Evolutionary conservation across 2,113 vertebrate species (phyloP).

Genomic region (Jaculus jaculus): DNA sequence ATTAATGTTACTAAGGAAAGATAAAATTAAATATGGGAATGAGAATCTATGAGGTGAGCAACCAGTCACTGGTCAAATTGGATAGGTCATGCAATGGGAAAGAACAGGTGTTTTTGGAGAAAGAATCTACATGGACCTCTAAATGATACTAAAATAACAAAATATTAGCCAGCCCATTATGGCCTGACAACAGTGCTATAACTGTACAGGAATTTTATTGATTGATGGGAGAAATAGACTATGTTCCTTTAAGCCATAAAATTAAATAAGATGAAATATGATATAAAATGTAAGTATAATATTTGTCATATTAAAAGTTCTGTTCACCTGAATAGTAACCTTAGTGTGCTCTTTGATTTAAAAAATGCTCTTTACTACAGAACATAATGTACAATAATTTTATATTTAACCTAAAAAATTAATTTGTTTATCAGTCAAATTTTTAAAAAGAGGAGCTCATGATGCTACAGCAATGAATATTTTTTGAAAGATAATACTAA

Average conservation of each 20-base stretch:
- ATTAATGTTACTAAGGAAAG: neutral
- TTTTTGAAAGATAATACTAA: neutral
- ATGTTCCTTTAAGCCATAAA: neutral
- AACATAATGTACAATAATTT: neutral
- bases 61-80: neutral
- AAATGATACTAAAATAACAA: neutral
- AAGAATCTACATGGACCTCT: neutral
- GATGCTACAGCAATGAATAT: neutral
- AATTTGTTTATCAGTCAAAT: neutral
- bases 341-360: neutral
- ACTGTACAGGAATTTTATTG: neutral
- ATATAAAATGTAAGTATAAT: neutral
- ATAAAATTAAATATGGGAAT: neutral
- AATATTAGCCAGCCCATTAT: neutral
- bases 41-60: conserved; percentile 3
- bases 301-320: neutral
- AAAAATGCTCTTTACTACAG: neutral
- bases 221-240: neutral
- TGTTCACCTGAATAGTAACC: neutral
- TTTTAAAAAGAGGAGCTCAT: neutral
- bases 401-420: neutral
- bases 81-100: neutral
- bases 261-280: conserved; percentile 2
- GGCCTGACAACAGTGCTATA: neutral
- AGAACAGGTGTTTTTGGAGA: neutral